Evolutionary conservation across 2,797 vertebrate genomes (phyloP).

Genomic region (Spinus olivaceus): DNA sequence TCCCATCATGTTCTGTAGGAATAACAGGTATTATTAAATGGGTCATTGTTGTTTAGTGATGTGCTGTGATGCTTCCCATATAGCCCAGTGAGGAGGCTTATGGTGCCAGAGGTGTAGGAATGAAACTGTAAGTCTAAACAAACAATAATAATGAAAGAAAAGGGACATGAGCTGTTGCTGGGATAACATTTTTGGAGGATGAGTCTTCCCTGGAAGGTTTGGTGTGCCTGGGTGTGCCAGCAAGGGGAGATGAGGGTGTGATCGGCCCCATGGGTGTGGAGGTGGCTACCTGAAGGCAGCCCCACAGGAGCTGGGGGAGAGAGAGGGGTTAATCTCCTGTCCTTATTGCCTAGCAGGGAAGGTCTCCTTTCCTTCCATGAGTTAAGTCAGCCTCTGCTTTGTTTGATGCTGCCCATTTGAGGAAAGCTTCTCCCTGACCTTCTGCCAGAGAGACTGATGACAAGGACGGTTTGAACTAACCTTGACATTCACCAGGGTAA

Average conservation of each 20-base stretch:
- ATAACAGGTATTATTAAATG: not conserved
- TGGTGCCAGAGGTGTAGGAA: not conserved
- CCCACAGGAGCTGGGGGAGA: constrained; percentile 2
- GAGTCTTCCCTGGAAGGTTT: not conserved
- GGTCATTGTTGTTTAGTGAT: not conserved
- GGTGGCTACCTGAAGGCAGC: not conserved
- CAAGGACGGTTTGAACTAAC: constrained; percentile 87
- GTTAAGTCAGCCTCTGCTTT: constrained; percentile 82
- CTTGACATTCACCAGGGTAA: constrained; percentile 96
- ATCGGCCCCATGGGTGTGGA: not conserved
- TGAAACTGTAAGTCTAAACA: not conserved
- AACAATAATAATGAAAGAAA: not conserved
- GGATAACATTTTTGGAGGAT: not conserved
- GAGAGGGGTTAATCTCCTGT: constrained; percentile 76
- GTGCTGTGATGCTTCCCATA: not conserved
- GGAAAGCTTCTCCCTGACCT: constrained; percentile 89
- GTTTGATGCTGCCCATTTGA: constrained; percentile 86
- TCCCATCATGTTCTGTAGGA: not conserved
- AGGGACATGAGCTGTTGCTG: not conserved
- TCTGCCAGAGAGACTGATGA: constrained; percentile 90
- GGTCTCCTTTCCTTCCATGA: constrained; percentile 77
- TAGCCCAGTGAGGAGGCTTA: not conserved
- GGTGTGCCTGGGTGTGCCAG: not conserved
- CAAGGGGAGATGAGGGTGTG: not conserved
- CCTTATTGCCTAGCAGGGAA: constrained; percentile 75